Base-by-base conservation (phyloP, 1,140 invertebrate species). In the Aricia agestis region DNA sequence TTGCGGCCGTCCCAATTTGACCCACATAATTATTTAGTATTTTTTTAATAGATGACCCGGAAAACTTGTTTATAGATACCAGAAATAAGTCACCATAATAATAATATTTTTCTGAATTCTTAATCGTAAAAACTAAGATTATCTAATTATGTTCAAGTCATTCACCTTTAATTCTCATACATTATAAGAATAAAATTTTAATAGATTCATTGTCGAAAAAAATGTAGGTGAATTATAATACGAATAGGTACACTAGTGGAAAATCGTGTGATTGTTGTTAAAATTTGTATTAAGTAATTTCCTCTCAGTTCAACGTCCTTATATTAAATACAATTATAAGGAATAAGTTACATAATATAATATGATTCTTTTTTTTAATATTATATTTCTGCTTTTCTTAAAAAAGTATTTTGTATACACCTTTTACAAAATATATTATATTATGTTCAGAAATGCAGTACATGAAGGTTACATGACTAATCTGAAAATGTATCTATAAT, bases 111-210 rank as follows among this genome's bases (percentile, higher is more conserved):
- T 52, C 13, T 15, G 11, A 52, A 52, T 52, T 52, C 45, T 52
- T 52, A 52, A 13, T 25, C 25, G 25, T 25, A 25, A 1, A 25
- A 25, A 1, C 1, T 15, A 15, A 52, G 45, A 52, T 52, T 52
- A 52, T 52, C 0, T 52, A 52, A 52, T 52, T 52, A 13, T 52
- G 6, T 15, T 52, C 10, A 52, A 15, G 45, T 52, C 45, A 52
- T 52, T 52, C 45, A 52, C 45, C 45, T 52, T 52, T 52, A 52
- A 15, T 52, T 52, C 45, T 52, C 45, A 52, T 52, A 52, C 45
- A 52, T 52, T 7, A 2, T 5, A 36, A 7, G 36, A 36, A 36
- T 36, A 36, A 36, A 52, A 52, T 52, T 52, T 52, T 52, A 52
- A 52, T 52, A 52, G 45, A 52, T 15, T 15, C 45, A 15, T 52